Base-by-base conservation (phyloP, 2,888 invertebrate species). In the Cosmia trapezina region DNA sequence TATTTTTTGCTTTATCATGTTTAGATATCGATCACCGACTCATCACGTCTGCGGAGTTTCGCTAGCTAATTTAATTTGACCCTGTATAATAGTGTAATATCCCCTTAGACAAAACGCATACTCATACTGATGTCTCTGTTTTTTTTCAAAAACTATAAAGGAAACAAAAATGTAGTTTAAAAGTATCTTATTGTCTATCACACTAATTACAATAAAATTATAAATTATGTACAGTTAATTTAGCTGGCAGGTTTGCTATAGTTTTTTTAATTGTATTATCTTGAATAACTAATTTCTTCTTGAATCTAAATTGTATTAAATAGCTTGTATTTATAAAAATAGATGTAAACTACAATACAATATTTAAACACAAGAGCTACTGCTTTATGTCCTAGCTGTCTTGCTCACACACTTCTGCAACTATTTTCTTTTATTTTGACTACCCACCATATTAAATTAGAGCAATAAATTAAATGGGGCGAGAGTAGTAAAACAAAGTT, bases 181-280 rank as follows among this genome's bases (percentile, higher is more conserved):
- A 78, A 62, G 53, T 62, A 68, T 85, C 75, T 83, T 82, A 78
- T 78, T 80, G 57, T 70, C 69, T 73, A 73, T 61, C n/a, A 59
- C 28, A 70, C 41, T 61, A 68, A 81, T 49, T 76, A 80, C 61
- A 81, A 65, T 41, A 41, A 41, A 41, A 41, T 68, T 70, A 45
- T 59, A 69, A 41, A 14, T 37, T 49, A 68, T 78, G 70, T 69
- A 83, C 75, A 76, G 43, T 47, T 33, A 83, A 73, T 78, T 84
- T 79, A 62, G 74, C n/a, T 77, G 73, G 66, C 76, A 66, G 57
- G 49, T 47, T 74, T 67, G 17, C 53, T 64, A 43, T 57, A 14
- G 14, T 43, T 51, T 12, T 61, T 64, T 56, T n/a, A 8, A 33
- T 17, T 28, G 6, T 53, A 22, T 14, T 53, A 53, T 43, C 43